Evolutionary conservation across 2,113 vertebrate genomes (phyloP).

Genomic region (Progne subis): DNA sequence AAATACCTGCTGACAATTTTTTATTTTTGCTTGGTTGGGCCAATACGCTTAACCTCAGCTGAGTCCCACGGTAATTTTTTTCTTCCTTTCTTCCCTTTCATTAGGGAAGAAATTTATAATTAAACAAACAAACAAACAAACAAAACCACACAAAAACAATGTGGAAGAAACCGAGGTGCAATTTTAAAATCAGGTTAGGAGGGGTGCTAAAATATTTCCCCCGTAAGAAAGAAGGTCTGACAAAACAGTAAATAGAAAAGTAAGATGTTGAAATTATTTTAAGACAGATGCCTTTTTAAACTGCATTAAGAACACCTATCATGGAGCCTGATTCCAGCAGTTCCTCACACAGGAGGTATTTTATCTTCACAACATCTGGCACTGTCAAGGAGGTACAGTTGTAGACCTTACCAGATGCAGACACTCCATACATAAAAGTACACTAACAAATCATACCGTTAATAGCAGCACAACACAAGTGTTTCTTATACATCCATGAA

Average conservation of each 20-base stretch:
- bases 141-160: background rate
- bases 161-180: background rate
- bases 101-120: background rate
- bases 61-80: background rate
- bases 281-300: constrained; percentile 81
- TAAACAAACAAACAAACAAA: background rate
- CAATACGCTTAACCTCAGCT: background rate
- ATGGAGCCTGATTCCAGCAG: constrained; percentile 62
- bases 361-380: constrained; percentile 80
- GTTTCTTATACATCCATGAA: constrained; percentile 59
- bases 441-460: constrained; percentile 70
- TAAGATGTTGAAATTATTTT: constrained; percentile 77
- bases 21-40: background rate
- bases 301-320: constrained; percentile 72
- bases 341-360: constrained; percentile 76
- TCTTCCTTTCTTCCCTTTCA: background rate
- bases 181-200: constrained; percentile 15
- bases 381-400: constrained; percentile 70
- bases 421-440: constrained; percentile 67
- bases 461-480: constrained; percentile 48
- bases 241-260: constrained; percentile 61
- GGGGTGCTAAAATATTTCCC: background rate
- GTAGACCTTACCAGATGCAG: constrained; percentile 73
- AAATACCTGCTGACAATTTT: background rate
- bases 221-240: constrained; percentile 26